These are phyloP conservation scores for Reticulitermes speratus DNA, from an alignment of 1,140 invertebrate species.

Conservation along the genomic window DNA sequence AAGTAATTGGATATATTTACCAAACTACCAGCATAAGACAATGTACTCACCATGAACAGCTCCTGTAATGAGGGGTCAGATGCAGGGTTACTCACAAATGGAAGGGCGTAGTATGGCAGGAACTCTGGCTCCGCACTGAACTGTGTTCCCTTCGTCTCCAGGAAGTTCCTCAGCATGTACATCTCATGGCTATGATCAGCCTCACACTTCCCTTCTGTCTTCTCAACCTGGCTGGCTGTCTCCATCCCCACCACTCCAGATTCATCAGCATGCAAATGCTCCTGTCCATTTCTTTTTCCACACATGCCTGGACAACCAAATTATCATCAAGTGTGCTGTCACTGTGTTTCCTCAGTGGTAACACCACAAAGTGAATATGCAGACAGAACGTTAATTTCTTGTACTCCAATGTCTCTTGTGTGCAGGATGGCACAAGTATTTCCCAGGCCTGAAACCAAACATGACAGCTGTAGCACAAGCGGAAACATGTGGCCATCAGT, in stretches of 20 bases:
- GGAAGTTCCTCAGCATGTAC: constrained; percentile 53
- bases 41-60: constrained; percentile 52
- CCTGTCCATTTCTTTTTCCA: no score
- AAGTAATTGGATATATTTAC: neutral
- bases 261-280: neutral
- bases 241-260: neutral
- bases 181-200: constrained; percentile 42
- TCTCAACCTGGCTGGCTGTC: neutral
- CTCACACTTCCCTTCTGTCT: constrained; percentile 34
- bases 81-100: constrained; percentile 56
- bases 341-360: constrained; percentile 43
- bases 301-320: neutral
- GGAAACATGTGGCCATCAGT: no score
- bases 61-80: constrained; percentile 55
- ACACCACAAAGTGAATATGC: constrained; percentile 55
- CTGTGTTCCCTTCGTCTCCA: constrained; percentile 53
- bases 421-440: constrained; percentile 33
- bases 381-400: constrained; percentile 47
- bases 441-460: constrained; percentile 38
- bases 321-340: neutral
- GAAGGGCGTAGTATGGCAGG: constrained; percentile 58
- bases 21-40: no score
- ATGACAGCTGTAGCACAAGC: no score
- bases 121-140: constrained; percentile 57
- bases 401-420: constrained; percentile 36